Conservation (phyloP, 2,113 vertebrate genomes). For the Pachycephala philippinensis region DNA sequence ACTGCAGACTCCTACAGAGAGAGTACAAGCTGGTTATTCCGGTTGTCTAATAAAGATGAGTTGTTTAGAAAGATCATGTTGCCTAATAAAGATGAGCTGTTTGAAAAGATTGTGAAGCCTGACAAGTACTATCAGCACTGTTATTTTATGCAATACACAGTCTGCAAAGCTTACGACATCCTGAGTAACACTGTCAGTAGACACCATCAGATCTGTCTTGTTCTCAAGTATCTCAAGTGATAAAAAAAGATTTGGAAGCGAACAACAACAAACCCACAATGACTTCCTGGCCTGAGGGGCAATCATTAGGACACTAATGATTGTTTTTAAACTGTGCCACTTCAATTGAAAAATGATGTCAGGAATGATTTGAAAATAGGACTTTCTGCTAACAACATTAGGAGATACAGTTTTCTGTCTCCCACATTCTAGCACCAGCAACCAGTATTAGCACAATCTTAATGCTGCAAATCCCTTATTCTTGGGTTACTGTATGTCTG, state of each 20-base stretch:
- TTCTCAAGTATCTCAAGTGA: neutral
- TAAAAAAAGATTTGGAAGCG: neutral
- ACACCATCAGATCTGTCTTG: neutral
- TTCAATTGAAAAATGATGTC: neutral
- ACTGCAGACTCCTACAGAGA: neutral
- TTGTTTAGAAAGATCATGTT: slow-evolving; percentile 28
- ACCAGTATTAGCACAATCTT: neutral
- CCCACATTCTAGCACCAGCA: neutral
- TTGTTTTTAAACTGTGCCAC: neutral
- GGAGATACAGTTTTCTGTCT: neutral
- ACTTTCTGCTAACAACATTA: neutral
- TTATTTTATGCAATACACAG: neutral
- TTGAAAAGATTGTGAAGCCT: neutral
- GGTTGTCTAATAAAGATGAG: neutral
- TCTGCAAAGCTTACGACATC: neutral
- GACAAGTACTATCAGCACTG: slow-evolving; percentile 19
- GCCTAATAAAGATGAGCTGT: slow-evolving; percentile 12
- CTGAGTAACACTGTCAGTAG: neutral
- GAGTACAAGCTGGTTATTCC: neutral
- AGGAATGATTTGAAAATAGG: neutral
- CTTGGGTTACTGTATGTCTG: neutral
- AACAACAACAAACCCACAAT: neutral
- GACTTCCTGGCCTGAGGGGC: neutral
- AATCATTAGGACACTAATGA: neutral
- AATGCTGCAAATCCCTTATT: neutral